Evolutionary conservation across 2,888 invertebrate species (phyloP), one percentile per base, ranked within the genome.

Genomic region (Odontothrips loti): DNA sequence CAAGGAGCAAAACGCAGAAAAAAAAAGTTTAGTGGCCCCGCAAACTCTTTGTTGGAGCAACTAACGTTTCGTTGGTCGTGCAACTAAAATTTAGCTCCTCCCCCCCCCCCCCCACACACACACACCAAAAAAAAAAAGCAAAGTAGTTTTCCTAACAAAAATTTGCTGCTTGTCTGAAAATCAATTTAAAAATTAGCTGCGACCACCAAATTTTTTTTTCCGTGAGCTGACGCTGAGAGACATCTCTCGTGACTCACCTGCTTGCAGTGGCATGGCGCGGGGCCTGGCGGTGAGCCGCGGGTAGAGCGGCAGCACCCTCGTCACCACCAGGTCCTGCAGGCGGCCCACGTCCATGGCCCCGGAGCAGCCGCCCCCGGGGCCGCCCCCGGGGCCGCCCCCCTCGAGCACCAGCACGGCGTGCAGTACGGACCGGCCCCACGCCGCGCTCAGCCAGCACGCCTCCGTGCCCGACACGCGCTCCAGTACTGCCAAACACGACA

Each of bases 331-430:
- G 83, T 89, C 88, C 47, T 88, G 85, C 47, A 90, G 86, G 78
- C 87, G 86, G 79, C 85, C 84, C 68, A 88, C 85, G 81, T 87
- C 88, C 82, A 90, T 85, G 34, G 34, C 34, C 34, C 6, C 34
- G 34, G 34, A 43, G 34, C 34, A 43, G 86, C 82, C 82, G 6
- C 81, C 81, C 27, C 23, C 68, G 58, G 6, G 0, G 58, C 20
- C 15, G 58, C n/a, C 58, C n/a, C n/a, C n/a, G 17, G 51, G 51
- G 1, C 68, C 68, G 43, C 82, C 82, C 11, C 83, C 82, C 83
- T 90, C 90, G 80, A 90, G 86, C 75, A 89, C 87, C 9, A 90
- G 85, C 29, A 90, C 85, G 58, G 88, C 88, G 84, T 89, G 89
- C 34, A 88, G 86, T n/a, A 90, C 86, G n/a, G 87, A 85, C 68